Evolutionary conservation across 2,888 invertebrate species (phyloP).

Genomic region (Ormyrus rosae): DNA sequence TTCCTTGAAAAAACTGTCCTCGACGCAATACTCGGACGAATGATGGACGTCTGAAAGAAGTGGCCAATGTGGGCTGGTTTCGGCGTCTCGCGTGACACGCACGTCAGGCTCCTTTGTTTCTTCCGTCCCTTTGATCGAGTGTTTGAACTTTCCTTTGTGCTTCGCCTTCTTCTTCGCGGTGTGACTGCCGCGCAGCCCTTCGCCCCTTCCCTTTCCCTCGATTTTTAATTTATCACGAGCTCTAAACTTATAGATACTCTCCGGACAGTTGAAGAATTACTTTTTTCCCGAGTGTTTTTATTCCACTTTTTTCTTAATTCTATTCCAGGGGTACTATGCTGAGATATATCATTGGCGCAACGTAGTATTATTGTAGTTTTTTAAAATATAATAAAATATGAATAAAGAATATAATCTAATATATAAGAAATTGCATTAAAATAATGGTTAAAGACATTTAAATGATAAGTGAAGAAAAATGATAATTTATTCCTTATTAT

Average conservation of each 20-base stretch:
- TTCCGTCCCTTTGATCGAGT: slow-evolving; percentile 71
- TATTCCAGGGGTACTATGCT: too few species aligned
- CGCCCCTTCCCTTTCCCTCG: not conserved
- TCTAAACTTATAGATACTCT: slow-evolving; percentile 8
- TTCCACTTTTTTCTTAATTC: too few species aligned
- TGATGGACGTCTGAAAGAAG: slow-evolving; percentile 76
- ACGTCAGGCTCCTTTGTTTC: slow-evolving; percentile 72
- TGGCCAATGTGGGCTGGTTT: slow-evolving; percentile 76
- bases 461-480: too few species aligned
- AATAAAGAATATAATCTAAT: too few species aligned
- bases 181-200: slow-evolving; percentile 11
- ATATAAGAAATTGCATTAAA: too few species aligned
- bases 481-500: too few species aligned
- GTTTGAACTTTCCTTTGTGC: slow-evolving; percentile 64
- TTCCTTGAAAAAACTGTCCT: slow-evolving; percentile 49
- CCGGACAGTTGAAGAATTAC: too few species aligned
- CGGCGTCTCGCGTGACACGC: slow-evolving; percentile 75
- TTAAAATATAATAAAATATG: too few species aligned
- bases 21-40: slow-evolving; percentile 49
- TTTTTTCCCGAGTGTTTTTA: too few species aligned
- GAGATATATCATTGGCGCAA: too few species aligned
- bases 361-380: too few species aligned
- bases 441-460: too few species aligned
- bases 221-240: slow-evolving; percentile 49
- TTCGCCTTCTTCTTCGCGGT: slow-evolving; percentile 49